phyloP scores from a whole-genome alignment of 2,797 vertebrate genomes.

The Halcyon chelicuti region DNA sequence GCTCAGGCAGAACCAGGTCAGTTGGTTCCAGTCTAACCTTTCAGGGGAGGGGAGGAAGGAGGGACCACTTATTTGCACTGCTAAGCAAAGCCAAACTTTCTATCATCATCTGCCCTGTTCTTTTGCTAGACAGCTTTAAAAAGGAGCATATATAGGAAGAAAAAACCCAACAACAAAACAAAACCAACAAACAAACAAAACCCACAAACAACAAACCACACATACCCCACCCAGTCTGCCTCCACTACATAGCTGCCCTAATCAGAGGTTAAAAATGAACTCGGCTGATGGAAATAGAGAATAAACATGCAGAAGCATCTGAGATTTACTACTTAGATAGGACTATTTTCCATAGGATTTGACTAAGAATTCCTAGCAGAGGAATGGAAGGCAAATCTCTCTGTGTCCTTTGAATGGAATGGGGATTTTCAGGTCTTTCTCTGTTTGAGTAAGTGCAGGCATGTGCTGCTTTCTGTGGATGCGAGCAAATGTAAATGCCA shows the following conservation, averaged over 20 bases:
- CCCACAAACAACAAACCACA: no score
- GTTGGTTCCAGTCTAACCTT: slow-evolving; percentile 62
- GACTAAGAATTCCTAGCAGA: slow-evolving; percentile 56
- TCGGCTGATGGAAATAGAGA: slow-evolving; percentile 42
- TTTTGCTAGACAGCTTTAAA: neutral
- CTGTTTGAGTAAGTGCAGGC: neutral
- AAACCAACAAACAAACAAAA: no score
- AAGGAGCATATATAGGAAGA: neutral
- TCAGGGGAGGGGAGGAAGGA: slow-evolving; percentile 25
- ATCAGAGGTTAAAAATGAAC: slow-evolving; percentile 65
- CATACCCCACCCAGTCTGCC: neutral
- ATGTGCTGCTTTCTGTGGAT: slow-evolving; percentile 19
- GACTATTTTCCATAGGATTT: slow-evolving; percentile 69
- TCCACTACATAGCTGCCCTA: neutral
- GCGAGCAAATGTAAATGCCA: slow-evolving; percentile 17
- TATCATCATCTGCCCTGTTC: slow-evolving; percentile 16
- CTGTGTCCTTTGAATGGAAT: slow-evolving; percentile 53
- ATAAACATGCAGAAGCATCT: slow-evolving; percentile 62
- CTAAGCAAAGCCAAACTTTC: slow-evolving; percentile 46
- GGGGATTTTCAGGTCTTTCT: slow-evolving; percentile 68
- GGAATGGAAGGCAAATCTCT: slow-evolving; percentile 52
- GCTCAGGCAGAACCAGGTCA: slow-evolving; percentile 60
- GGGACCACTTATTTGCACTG: slow-evolving; percentile 50
- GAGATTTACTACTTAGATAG: slow-evolving; percentile 69
- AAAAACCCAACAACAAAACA: neutral